A percentile compares a stretch with the other conserved stretches of the same genome.
These are phyloP conservation scores for Coremacera marginata DNA, from an alignment of 2,888 invertebrate species.

Conservation along the genomic window DNA sequence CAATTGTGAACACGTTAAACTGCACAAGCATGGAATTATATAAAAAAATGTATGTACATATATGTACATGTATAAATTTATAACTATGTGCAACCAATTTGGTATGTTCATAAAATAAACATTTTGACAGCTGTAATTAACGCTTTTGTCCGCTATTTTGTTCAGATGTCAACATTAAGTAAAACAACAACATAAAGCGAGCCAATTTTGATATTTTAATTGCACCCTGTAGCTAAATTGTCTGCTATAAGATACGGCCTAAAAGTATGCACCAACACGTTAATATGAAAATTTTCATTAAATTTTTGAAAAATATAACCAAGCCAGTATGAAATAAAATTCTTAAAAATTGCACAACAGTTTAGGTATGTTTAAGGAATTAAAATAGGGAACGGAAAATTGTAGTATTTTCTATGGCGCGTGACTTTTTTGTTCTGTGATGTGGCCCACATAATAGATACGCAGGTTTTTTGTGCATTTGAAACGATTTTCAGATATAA, in stretches of 20 bases:
- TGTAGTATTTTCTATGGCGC: no score
- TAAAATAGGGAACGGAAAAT: no score
- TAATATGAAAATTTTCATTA: not conserved
- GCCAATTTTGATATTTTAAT: not conserved
- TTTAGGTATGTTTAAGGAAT: no score
- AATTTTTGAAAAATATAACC: not conserved
- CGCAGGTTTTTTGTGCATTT: no score
- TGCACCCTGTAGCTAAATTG: not conserved
- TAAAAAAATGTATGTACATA: not conserved
- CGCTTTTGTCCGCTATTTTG: slow-evolving; percentile 47
- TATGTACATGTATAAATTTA: not conserved
- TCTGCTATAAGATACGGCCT: not conserved
- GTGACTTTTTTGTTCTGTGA: no score
- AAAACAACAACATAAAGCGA: not conserved
- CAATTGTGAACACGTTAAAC: not conserved
- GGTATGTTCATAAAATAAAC: not conserved
- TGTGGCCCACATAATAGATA: no score
- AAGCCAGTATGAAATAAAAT: not conserved
- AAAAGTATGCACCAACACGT: not conserved
- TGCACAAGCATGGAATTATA: not conserved
- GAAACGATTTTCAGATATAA: no score
- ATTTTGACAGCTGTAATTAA: slow-evolving; percentile 50
- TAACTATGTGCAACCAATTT: not conserved
- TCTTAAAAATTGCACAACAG: not conserved
- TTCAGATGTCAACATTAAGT: slow-evolving; percentile 3